phyloP scores from a whole-genome alignment of 2,113 vertebrate genomes.

The Eretmodus cyanostictus region DNA sequence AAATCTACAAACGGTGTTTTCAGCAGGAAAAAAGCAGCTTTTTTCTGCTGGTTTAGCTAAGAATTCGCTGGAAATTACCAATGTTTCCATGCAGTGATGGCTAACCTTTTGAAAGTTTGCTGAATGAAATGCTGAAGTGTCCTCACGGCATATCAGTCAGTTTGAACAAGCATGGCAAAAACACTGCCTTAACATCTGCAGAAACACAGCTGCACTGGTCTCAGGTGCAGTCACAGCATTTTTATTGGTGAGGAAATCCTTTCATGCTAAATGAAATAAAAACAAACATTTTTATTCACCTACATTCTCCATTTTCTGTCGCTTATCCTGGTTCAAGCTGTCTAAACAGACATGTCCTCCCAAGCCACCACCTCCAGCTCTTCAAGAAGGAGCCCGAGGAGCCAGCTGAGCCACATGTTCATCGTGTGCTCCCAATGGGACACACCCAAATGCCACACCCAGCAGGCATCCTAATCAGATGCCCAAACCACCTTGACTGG shows the following conservation, averaged over 20 bases:
- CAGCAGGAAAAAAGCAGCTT: neutral
- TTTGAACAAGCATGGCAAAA: neutral
- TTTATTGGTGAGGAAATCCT: neutral
- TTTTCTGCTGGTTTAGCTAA: neutral
- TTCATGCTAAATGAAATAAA: neutral
- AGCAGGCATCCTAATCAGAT: neutral
- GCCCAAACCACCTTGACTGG: neutral
- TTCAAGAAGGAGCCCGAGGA: neutral
- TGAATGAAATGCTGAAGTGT: neutral
- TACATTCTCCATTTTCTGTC: neutral
- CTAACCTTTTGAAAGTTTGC: conserved; percentile 8
- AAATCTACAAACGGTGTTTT: neutral
- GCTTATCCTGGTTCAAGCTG: neutral
- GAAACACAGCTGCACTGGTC: neutral
- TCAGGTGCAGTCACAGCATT: neutral
- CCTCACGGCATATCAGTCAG: neutral
- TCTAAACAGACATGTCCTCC: neutral
- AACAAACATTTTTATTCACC: too few species aligned
- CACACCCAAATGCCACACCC: neutral
- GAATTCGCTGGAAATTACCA: neutral
- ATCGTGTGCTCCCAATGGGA: neutral
- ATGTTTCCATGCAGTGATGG: neutral
- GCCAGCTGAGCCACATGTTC: neutral
- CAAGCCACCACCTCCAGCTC: neutral
- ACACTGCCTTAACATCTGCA: neutral